Evolutionary conservation across 2,797 vertebrate genomes (phyloP).

Genomic region (Dermochelys coriacea): DNA sequence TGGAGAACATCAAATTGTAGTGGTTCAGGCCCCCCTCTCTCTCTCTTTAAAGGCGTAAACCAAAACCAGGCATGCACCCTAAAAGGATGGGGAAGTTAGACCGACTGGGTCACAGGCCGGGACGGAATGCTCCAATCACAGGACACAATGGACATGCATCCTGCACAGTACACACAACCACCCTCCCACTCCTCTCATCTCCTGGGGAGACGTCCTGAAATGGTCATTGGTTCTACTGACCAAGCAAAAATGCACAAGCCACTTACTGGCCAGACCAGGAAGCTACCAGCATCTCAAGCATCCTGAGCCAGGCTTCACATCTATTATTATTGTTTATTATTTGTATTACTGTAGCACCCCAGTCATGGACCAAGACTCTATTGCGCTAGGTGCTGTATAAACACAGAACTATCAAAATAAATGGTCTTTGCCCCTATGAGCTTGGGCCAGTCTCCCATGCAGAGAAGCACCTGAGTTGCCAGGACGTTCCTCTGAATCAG

Average conservation of each 20-base stretch:
- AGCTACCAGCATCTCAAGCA: too few relatives aligned
- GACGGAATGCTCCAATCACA: too few relatives aligned
- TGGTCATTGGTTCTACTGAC: neutral
- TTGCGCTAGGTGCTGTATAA: neutral
- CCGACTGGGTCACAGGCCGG: neutral
- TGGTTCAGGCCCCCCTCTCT: neutral
- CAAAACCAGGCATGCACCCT: neutral
- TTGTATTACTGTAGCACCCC: too few relatives aligned
- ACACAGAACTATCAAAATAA: neutral
- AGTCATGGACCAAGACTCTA: too few relatives aligned
- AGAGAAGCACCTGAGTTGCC: neutral
- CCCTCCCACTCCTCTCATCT: neutral
- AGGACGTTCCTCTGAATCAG: neutral
- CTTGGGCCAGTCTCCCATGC: neutral
- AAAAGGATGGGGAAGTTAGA: neutral
- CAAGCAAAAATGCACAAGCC: neutral
- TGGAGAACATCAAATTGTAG: neutral
- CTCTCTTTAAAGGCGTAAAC: neutral
- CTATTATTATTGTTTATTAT: neutral
- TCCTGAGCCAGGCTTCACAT: neutral
- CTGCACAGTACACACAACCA: rapidly evolving
- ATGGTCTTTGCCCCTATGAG: neutral
- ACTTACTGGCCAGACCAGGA: neutral
- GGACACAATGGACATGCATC: neutral
- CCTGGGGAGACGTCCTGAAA: neutral